Evolutionary conservation across 2,797 vertebrate species (phyloP).

Genomic region (Falco cherrug): DNA sequence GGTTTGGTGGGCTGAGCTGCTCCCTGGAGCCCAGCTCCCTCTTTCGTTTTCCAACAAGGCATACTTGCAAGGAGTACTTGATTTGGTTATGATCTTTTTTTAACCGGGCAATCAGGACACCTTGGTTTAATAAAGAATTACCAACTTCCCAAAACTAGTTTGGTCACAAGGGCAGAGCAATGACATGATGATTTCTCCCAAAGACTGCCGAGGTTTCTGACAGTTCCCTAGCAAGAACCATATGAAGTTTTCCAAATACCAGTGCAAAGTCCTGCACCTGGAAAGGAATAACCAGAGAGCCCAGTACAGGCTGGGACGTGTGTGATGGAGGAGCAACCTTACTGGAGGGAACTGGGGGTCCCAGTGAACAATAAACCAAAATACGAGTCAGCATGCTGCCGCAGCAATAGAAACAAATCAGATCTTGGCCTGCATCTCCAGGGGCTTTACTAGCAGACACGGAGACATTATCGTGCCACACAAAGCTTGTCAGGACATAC

Average conservation of each 20-base stretch:
- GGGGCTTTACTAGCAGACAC: not conserved
- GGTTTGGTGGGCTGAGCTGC: not conserved
- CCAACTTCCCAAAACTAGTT: not conserved
- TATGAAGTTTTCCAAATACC: not conserved
- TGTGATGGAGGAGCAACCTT: not conserved
- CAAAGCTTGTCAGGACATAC: not conserved
- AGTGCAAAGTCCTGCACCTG: too few relatives aligned
- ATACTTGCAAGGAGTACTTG: not conserved
- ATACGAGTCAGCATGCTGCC: fast-evolving
- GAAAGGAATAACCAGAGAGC: too few relatives aligned
- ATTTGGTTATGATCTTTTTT: not conserved
- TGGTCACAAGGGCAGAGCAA: not conserved
- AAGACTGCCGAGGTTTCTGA: not conserved
- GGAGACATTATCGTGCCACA: not conserved
- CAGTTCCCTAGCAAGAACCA: not conserved
- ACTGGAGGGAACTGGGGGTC: not conserved
- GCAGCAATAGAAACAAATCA: not conserved
- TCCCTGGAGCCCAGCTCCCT: not conserved
- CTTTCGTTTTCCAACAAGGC: not conserved
- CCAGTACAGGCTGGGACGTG: too few relatives aligned
- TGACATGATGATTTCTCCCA: not conserved
- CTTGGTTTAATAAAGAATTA: not conserved
- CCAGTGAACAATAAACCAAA: not conserved
- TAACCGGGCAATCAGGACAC: not conserved
- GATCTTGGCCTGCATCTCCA: not conserved